Base-by-base conservation (phyloP, 1,140 invertebrate genomes). In the Oryzaephilus surinamensis region DNA sequence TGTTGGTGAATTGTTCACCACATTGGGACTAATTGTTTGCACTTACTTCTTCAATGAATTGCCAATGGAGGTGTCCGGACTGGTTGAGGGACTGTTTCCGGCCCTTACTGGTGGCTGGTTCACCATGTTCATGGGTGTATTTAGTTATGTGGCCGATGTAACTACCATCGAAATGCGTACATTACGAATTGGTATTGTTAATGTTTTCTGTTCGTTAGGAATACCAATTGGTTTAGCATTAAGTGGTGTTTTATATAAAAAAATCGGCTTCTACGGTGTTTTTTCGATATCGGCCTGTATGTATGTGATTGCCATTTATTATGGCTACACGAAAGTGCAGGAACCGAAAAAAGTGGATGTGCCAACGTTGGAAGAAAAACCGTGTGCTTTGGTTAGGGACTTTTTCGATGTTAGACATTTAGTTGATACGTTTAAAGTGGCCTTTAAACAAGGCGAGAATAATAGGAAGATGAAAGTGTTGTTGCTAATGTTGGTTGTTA, bases 131-230 rank as follows among this genome's bases (percentile, higher is more conserved):
- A 89, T 91, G 79, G 83, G 83, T 8, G 77, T 85, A 19, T 92
- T 91, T 58, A 90, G 86, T 57, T 92, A 90, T 51, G 82, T 93
- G 24, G 83, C 77, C 1, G 86, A 92, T 56, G 79, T 89, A 6
- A 89, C 87, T 0, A 78, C 77, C 4, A 72, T 82, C 33, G 77
- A 84, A 57, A 80, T 77, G 38, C 73, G 87, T 40, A 92, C 88
- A 0, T 65, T 85, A 8, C 61, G 87, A 38, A 85, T 92, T 44
- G 85, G 84, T 10, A 77, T 91, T 17, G 77, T 86, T 41, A 92
- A 85, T 61, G 70, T 86, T 4, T 84, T 84, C 52, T 77, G 83
- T 50, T 85, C 81, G 0, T 63, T 87, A 30, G 83, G 83, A 26
- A 76, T 85, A 38, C 84, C 84, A 1, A 75, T 87, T 8, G 82